Conservation (phyloP, 2,888 invertebrate genomes). For the Sinodicranocentrus sp. region DNA sequence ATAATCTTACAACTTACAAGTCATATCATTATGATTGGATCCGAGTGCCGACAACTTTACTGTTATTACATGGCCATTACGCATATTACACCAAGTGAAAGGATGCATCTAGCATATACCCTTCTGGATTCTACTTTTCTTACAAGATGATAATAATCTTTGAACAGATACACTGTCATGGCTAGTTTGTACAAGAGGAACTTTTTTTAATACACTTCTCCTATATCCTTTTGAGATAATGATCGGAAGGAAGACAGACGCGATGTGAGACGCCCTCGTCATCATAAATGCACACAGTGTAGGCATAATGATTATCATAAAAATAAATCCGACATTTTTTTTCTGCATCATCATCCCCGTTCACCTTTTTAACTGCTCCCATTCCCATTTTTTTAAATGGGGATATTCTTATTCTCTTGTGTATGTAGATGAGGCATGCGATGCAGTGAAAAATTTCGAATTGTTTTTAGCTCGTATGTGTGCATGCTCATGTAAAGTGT, state of each 20-base stretch:
- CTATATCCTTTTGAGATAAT: conserved; percentile 19
- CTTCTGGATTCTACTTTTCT: conserved; percentile 6
- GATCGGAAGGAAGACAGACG: conserved; percentile 44
- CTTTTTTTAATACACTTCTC: conserved; percentile 9
- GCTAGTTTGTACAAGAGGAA: conserved; percentile 1
- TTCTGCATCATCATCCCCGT: background rate
- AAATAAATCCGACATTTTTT: conserved; percentile 14
- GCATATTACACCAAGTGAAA: conserved; percentile 18
- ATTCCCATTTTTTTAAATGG: background rate
- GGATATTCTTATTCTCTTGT: no score
- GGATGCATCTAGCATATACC: conserved; percentile 3
- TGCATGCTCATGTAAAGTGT: no score
- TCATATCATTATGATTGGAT: conserved; percentile 24
- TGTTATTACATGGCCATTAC: conserved; percentile 29
- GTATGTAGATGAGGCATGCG: no score
- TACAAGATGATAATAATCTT: background rate
- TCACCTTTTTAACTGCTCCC: background rate
- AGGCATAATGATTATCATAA: conserved; percentile 2
- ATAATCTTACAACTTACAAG: background rate
- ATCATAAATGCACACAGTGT: background rate
- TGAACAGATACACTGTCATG: no score
- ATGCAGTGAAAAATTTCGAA: no score
- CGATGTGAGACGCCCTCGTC: conserved; percentile 26
- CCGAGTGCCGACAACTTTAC: conserved; percentile 25
- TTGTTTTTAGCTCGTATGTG: no score